Base-by-base conservation (phyloP, 2,888 invertebrate genomes). In the Petrolisthes cinctipes region DNA sequence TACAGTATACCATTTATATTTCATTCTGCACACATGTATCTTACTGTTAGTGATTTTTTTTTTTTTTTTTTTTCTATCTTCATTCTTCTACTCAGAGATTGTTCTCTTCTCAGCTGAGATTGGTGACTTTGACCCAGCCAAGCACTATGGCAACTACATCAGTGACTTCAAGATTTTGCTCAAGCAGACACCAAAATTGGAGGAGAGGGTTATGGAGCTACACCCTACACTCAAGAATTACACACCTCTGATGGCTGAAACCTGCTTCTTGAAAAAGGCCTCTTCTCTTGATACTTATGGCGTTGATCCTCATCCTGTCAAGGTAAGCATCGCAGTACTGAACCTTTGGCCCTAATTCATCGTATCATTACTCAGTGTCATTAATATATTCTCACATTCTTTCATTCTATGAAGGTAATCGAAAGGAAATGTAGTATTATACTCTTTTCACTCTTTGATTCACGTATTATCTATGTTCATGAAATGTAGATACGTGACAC, bases 271-370 rank as follows among this genome's bases (percentile, higher is more conserved):
- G 92, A 96, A 96, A 93, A 96, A 97, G 92, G 97, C 98, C 75
- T 96, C 97, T 91, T 95, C 96, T 91, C 94, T 99, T 87, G 99
- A 99, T 93, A 98, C 99, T 0, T 99, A 99, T 92, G 99, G 99
- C 54, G 97, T 99, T 66, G 99, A 99, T 94, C 99, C 99, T 11
- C 98, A 99, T 94, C 97, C 98, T 89, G 99, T 99, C 57, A 99
- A 99, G 95, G 97, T 97, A 93, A 92, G 92, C 91, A 37, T 37
- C 37, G 37, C 37, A 37, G 1, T 37, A 37, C 37, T 37, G 37
- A 37, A 37, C 37, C 37, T 37, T 37, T 37, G 37, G 37, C 37
- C 37, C 37, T 37, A 37, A 37, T 37, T 37, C 37, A 2, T 37
- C 37, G 2, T 37, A 37, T 37, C 37, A 37, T 37, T 37, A 37